These are phyloP conservation scores for Drosophila serrata DNA, from an alignment of 1,140 invertebrate genomes.

Conservation along the genomic window DNA sequence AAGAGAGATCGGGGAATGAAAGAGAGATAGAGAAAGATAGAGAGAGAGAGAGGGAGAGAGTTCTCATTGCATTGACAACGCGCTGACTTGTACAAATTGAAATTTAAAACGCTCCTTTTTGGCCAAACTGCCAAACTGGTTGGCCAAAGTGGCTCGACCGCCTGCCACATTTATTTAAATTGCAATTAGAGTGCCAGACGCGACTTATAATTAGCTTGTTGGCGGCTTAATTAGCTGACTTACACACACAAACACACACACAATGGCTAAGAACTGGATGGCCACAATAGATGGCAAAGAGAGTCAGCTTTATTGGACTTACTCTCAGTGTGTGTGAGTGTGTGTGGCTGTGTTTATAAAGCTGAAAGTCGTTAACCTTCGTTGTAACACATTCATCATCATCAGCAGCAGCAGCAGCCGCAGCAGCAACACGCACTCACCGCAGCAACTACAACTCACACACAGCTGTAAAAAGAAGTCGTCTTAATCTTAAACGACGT, in stretches of 20 bases:
- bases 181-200: slow-evolving; percentile 70
- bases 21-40: slow-evolving; percentile 35
- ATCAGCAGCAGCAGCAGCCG: slow-evolving; percentile 57
- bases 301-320: slow-evolving; percentile 43
- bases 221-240: slow-evolving; percentile 71
- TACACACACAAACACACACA: slow-evolving; percentile 16
- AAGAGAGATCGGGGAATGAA: slow-evolving; percentile 7
- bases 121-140: slow-evolving; percentile 69
- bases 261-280: not conserved
- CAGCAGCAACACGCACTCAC: slow-evolving; percentile 50
- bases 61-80: slow-evolving; percentile 70
- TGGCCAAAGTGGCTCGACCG: slow-evolving; percentile 57
- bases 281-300: slow-evolving; percentile 48
- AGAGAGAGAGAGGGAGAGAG: slow-evolving; percentile 34
- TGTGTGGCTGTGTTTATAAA: slow-evolving; percentile 71
- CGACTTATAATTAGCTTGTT: slow-evolving; percentile 76
- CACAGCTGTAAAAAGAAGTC: slow-evolving; percentile 80
- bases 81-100: slow-evolving; percentile 81
- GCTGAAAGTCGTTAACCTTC: slow-evolving; percentile 84
- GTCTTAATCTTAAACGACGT: slow-evolving; percentile 84
- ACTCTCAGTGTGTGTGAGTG: slow-evolving; percentile 4
- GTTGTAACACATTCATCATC: slow-evolving; percentile 84
- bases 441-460: slow-evolving; percentile 55
- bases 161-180: slow-evolving; percentile 81
- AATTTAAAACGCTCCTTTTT: slow-evolving; percentile 77